Evolutionary conservation across 2,113 vertebrate species (phyloP).

Genomic region (Trochalopteron elliotii): DNA sequence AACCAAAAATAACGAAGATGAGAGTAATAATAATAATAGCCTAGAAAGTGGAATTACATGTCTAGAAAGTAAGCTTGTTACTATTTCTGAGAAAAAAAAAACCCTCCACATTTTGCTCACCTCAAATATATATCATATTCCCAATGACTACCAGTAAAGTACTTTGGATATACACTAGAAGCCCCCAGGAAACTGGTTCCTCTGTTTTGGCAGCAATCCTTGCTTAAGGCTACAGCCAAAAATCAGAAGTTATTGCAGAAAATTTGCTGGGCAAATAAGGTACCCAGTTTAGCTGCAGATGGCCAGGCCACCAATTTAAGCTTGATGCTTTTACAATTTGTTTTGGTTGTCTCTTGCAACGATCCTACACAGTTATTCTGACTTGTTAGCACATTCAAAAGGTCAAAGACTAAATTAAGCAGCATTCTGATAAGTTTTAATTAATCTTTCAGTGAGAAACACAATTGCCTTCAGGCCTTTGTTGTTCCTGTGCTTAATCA

Average conservation of each 20-base stretch:
- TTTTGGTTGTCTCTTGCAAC: not conserved
- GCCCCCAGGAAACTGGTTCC: constrained; percentile 75
- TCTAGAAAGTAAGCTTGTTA: not conserved
- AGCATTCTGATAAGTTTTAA: not conserved
- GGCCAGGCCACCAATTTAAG: not conserved
- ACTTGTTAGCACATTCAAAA: not conserved
- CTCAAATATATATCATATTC: constrained; percentile 69
- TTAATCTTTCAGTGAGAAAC: not conserved
- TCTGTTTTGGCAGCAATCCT: constrained; percentile 75
- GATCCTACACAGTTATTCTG: not conserved
- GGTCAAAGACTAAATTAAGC: constrained; percentile 13
- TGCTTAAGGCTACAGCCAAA: not conserved
- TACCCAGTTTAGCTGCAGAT: not conserved
- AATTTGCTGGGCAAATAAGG: not conserved
- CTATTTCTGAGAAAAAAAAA: not conserved
- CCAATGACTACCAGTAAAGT: constrained; percentile 72
- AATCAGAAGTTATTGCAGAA: not conserved
- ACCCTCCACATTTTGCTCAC: not conserved
- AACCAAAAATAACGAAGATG: not conserved
- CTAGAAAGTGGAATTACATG: not conserved
- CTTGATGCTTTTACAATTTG: not conserved
- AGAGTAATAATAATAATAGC: not conserved
- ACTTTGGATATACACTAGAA: constrained; percentile 68
- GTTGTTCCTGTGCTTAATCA: not conserved
- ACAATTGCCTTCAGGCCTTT: not conserved